Evolutionary conservation across 2,113 vertebrate species (phyloP).

Genomic region (Brachypodius melanocephalos): DNA sequence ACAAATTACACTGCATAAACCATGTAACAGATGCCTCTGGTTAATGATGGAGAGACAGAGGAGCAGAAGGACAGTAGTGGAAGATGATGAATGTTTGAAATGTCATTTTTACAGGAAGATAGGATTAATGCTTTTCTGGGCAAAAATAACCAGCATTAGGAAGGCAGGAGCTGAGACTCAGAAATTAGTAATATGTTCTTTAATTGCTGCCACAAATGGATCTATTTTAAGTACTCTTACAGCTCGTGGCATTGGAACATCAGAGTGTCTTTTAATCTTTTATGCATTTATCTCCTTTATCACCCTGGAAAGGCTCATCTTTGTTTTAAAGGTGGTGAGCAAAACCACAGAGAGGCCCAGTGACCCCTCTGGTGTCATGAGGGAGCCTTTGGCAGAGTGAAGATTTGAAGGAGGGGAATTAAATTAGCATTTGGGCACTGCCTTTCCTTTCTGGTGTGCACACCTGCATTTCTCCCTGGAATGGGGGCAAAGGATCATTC

Average conservation of each 20-base stretch:
- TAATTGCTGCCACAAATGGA: constrained; percentile 21
- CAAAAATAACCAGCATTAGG: constrained; percentile 43
- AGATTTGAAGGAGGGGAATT: neutral
- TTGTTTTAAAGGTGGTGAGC: neutral
- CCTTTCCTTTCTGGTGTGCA: neutral
- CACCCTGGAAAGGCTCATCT: neutral
- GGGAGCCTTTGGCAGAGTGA: neutral
- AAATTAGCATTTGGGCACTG: neutral
- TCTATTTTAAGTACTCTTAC: constrained; percentile 27
- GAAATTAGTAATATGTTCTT: constrained; percentile 16
- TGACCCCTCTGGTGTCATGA: neutral
- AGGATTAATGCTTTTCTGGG: constrained; percentile 16
- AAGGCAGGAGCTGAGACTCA: neutral
- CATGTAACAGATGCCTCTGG: neutral
- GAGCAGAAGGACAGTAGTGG: neutral
- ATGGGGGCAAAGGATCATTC: neutral
- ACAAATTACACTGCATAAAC: neutral
- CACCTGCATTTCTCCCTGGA: neutral
- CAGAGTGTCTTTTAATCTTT: neutral
- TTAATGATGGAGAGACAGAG: neutral
- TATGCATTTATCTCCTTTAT: constrained; percentile 36
- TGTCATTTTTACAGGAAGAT: constrained; percentile 19
- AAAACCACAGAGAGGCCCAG: neutral
- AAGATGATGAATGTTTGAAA: constrained; percentile 33
- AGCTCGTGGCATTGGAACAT: neutral